Base-by-base conservation (phyloP, 1,140 invertebrate genomes). In the Nasonia vitripennis region DNA sequence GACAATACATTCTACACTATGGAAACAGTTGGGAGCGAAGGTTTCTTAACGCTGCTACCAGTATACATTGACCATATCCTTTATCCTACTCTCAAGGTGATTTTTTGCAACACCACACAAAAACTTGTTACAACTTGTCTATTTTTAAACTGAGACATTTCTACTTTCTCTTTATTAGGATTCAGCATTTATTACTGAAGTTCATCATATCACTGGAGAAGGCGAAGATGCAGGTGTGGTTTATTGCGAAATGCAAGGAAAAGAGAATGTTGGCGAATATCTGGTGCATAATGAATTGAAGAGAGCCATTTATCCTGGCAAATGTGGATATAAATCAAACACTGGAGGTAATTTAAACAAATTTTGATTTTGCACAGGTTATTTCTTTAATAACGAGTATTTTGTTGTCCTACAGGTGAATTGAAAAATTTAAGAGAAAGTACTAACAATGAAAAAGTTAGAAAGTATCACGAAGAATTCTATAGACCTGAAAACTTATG, bases 1-100 rank as follows among this genome's bases (percentile, higher is more conserved):
- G 98, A 99, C 91, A 97, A 98, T 89, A 99, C 98, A 11, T 96
- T 95, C 88, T 99, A 98, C 89, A 98, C 97, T 0, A 95, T 98
- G 91, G 95, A 95, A 74, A 98, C 97, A 62, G 97, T 97, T 80
- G 98, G 98, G 6, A 95, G 95, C 90, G 96, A 97, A 90, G 98
- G 98, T 17, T 98, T 98, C 93, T 92, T 98, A 11, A 96, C 96
- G n/a, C 92, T 98, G 9, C 93, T 99, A 90, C 98, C 97, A 0
- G 96, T 99, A 87, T 99, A 98, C 91, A 90, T 98, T 45, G 98
- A 99, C 91, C 98, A 99, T 91, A 96, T 99, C 88, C 94, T 99
- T 9, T 96, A 96, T 91, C 98, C 98, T 2, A 96, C 95, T 23
- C 94, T 99, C 27, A 96, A 95, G 67, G 96, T 97, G 93, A 93